Conservation (phyloP, 2,113 vertebrate species). For the Strix uralensis region DNA sequence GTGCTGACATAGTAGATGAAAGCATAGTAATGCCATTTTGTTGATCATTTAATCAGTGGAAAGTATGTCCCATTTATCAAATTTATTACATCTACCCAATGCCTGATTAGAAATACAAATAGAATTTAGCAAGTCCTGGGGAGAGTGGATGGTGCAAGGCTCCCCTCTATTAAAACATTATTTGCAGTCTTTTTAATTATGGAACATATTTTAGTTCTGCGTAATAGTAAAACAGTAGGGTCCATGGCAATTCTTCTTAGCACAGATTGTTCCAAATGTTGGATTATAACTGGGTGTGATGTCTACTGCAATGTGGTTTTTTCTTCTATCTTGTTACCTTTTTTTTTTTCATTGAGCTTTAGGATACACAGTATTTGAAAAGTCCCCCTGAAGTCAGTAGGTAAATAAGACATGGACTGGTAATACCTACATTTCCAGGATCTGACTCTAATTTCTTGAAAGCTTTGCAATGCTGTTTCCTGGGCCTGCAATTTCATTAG, state of each 20-base stretch:
- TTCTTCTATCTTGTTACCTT: background rate
- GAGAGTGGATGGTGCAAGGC: background rate
- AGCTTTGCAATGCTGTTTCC: constrained; percentile 48
- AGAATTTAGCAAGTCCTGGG: background rate
- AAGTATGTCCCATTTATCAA: constrained; percentile 18
- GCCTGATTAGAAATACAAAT: constrained; percentile 12
- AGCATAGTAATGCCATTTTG: constrained; percentile 1
- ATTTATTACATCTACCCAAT: constrained; percentile 18
- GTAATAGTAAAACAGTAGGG: background rate
- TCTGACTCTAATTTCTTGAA: constrained; percentile 52
- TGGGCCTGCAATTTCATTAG: constrained; percentile 56
- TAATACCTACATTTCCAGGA: constrained; percentile 18
- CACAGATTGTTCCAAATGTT: background rate
- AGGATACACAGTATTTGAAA: background rate
- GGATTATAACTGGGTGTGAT: background rate
- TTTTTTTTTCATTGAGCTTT: background rate
- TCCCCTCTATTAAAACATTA: background rate
- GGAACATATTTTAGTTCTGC: background rate
- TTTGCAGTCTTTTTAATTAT: background rate
- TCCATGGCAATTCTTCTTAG: background rate
- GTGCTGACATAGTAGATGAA: constrained; percentile 13
- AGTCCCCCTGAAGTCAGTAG: background rate
- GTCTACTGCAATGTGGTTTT: background rate
- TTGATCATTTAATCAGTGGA: constrained; percentile 16
- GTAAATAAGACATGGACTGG: background rate